A percentile compares a stretch with the other conserved stretches of the same genome.
phyloP scores from a whole-genome alignment of 2,888 invertebrate species.

The Plebejus argus region DNA sequence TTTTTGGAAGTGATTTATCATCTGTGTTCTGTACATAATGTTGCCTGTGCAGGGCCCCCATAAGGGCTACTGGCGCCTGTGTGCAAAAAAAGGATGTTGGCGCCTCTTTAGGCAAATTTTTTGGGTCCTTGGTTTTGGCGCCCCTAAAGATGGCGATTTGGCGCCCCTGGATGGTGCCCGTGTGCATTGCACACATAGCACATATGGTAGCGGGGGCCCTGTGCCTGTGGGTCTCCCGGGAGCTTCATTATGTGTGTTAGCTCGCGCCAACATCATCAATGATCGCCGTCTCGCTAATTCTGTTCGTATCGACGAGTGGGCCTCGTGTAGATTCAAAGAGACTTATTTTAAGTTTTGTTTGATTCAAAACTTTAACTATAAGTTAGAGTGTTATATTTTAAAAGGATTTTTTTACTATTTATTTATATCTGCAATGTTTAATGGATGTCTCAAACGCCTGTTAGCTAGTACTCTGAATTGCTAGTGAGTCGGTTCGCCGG shows the following conservation, averaged over 20 bases:
- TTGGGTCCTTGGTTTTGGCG: no score
- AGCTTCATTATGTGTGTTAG: slow-evolving; percentile 74
- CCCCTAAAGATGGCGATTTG: no score
- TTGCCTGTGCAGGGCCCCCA: slow-evolving; percentile 52
- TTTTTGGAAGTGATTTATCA: slow-evolving; percentile 50
- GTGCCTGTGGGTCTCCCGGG: slow-evolving; percentile 55
- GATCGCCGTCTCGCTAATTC: slow-evolving; percentile 38
- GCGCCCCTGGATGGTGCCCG: no score
- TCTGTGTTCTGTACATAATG: slow-evolving; percentile 56
- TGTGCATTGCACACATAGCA: no score
- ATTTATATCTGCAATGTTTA: slow-evolving; percentile 64
- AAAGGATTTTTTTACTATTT: slow-evolving; percentile 65
- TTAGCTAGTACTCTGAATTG: slow-evolving; percentile 55
- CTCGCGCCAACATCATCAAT: slow-evolving; percentile 71
- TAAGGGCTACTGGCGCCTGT: no score
- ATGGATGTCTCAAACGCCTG: slow-evolving; percentile 64
- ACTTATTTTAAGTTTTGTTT: slow-evolving; percentile 80
- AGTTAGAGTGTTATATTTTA: slow-evolving; percentile 75
- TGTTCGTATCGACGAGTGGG: neutral
- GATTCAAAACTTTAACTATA: slow-evolving; percentile 80
- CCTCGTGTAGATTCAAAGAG: slow-evolving; percentile 62
- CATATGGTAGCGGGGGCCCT: no score
- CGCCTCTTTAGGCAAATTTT: no score
- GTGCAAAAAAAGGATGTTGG: no score
- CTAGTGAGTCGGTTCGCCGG: slow-evolving; percentile 57